Evolutionary conservation across 1,140 invertebrate genomes (phyloP), one percentile per base, ranked within the genome.

Genomic region (Cylas formicarius): DNA sequence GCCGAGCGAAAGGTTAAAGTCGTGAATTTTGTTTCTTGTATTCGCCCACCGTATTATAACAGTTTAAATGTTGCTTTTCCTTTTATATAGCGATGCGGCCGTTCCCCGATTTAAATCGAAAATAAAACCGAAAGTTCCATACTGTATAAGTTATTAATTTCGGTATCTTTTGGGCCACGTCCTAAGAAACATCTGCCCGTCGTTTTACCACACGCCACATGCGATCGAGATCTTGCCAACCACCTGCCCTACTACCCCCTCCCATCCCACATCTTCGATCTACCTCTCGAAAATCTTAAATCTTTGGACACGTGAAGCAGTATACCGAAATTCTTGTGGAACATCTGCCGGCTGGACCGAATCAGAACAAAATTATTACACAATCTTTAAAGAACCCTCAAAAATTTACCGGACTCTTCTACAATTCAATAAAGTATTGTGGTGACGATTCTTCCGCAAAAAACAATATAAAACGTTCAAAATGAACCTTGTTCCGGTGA

Each of bases 181-280:
- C 24, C 10, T 23, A 40, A 29, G 27, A 38, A 44, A 47, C 44
- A 38, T 47, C 44, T 47, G 44, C 44, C 44, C n/a, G 13, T 26
- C 13, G 24, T 9, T 9, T 9, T 26, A 26, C 24, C 24, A 26
- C 24, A 22, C 20, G 20, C 11, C 23, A 41, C 44, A 47, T 45
- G 43, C 43, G 34, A 35, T 19, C 23, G 29, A 40, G 44, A 40
- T 28, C 20, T 46, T 46, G 44, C 23, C 17, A 47, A 47, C 34
- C 44, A 47, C 44, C 44, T 47, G 44, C 44, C 44, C 37, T 17
- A 28, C 37, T 16, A 21, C 19, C 37, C 38, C 28, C 29, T 26
- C 24, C 24, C 8, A 26, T 13, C 8, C 31, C 19, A 9, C 9
- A 21, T 43, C 24, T 38, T 31, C 24, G 27, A 16, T 19, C 35